Evolutionary conservation across 1,140 invertebrate genomes (phyloP).

Genomic region (Helicoverpa armigera): DNA sequence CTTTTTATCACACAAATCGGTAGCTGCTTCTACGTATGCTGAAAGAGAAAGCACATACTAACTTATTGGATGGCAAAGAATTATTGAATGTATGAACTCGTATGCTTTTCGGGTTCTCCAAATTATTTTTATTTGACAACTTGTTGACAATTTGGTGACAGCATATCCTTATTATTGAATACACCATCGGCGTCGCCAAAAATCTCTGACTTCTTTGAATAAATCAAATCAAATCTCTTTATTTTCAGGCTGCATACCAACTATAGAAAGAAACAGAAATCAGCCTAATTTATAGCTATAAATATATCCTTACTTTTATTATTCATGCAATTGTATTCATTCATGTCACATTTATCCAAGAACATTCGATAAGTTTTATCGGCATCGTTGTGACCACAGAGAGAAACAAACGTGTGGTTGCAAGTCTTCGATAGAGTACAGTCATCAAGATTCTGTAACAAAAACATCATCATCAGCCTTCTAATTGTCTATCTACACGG

Average conservation of each 20-base stretch:
- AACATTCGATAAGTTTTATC: not conserved
- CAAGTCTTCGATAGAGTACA: not conserved
- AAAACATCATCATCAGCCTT: not conserved
- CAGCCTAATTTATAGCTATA: too few relatives aligned
- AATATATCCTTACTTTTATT: slow-evolving; percentile 6
- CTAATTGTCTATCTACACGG: too few relatives aligned
- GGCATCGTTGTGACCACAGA: not conserved
- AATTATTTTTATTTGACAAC: too few relatives aligned
- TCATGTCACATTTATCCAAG: slow-evolving; percentile 9
- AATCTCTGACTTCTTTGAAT: too few relatives aligned
- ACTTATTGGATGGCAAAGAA: not conserved
- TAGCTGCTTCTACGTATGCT: slow-evolving; percentile 11
- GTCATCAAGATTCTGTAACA: slow-evolving; percentile 11
- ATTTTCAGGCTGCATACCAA: too few relatives aligned
- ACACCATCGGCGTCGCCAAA: too few relatives aligned
- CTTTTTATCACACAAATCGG: not conserved
- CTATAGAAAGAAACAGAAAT: too few relatives aligned
- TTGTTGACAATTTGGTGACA: too few relatives aligned
- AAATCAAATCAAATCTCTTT: too few relatives aligned
- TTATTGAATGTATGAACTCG: too few relatives aligned
- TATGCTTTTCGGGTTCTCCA: too few relatives aligned
- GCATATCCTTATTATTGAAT: too few relatives aligned
- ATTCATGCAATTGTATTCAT: slow-evolving; percentile 23
- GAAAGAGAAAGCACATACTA: not conserved
- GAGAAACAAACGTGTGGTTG: not conserved